These are phyloP conservation scores for Chymomyza caudatula DNA, from an alignment of 2,888 invertebrate species.

Conservation along the genomic window DNA sequence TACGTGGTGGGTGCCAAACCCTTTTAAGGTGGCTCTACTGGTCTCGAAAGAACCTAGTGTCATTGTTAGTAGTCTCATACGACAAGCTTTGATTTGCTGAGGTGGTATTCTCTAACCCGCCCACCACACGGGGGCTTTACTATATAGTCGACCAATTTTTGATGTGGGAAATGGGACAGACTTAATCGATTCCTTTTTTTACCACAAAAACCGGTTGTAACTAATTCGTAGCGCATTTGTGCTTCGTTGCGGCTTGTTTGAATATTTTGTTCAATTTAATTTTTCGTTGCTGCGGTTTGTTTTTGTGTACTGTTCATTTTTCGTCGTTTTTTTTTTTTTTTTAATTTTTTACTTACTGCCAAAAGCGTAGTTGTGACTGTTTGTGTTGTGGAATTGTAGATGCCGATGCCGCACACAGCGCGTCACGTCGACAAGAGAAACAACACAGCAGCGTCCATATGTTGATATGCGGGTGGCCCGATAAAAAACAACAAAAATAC, in stretches of 20 bases:
- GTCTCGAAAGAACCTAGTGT: too few species aligned
- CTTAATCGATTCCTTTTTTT: too few species aligned
- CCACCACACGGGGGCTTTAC: too few species aligned
- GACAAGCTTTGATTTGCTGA: too few species aligned
- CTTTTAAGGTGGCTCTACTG: too few species aligned
- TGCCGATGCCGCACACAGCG: constrained; percentile 46
- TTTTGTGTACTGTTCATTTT: constrained; percentile 11
- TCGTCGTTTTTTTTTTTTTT: constrained; percentile 19
- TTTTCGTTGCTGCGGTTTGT: constrained; percentile 26
- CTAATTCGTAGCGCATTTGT: constrained; percentile 21
- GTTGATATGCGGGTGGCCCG: constrained; percentile 51
- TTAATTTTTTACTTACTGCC: constrained; percentile 15
- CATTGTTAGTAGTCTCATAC: too few species aligned
- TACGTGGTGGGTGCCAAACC: too few species aligned
- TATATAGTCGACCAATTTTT: too few species aligned
- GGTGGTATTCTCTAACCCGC: too few species aligned
- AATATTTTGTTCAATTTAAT: neutral
- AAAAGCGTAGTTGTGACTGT: constrained; percentile 42
- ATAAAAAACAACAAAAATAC: neutral
- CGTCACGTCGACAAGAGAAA: constrained; percentile 50
- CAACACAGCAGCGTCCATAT: constrained; percentile 9
- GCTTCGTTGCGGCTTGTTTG: neutral
- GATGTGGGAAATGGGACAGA: too few species aligned
- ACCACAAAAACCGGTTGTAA: constrained; percentile 15
- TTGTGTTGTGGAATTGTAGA: constrained; percentile 27